Conservation (phyloP, 2,888 invertebrate genomes). For the Zygaena filipendulae region DNA sequence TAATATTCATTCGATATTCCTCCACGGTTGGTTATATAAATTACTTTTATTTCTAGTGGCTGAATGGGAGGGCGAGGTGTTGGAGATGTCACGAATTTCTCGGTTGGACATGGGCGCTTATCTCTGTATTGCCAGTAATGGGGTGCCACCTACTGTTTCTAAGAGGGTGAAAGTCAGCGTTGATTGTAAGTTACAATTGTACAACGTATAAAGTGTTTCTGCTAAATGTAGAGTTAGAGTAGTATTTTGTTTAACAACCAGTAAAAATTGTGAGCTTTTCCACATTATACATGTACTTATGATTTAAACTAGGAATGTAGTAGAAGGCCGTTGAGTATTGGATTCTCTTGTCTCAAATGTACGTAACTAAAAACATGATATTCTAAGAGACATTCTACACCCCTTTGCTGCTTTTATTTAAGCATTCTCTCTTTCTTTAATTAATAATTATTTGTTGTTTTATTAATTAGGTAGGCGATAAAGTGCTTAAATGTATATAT, state of each 20-base stretch:
- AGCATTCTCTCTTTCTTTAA: neutral
- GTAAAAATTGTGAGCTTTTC: too few species aligned
- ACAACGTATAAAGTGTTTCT: neutral
- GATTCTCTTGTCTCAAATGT: too few species aligned
- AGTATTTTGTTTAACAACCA: too few species aligned
- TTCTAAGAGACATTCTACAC: too few species aligned
- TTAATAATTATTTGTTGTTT: neutral
- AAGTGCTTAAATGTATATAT: too few species aligned
- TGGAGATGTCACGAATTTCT: constrained; percentile 87
- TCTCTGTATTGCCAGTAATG: constrained; percentile 91
- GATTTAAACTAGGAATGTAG: too few species aligned
- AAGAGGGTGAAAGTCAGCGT: constrained; percentile 94
- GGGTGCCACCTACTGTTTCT: constrained; percentile 89
- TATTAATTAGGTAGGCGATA: neutral
- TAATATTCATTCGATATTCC: too few species aligned
- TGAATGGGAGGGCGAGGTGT: constrained; percentile 86
- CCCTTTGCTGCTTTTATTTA: neutral
- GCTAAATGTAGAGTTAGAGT: too few species aligned
- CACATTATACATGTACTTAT: too few species aligned
- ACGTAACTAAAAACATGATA: too few species aligned
- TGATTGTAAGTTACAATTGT: constrained; percentile 94
- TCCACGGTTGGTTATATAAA: too few species aligned
- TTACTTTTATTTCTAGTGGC: constrained; percentile 75
- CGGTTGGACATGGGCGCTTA: constrained; percentile 92
- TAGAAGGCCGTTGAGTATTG: neutral